phyloP scores from a whole-genome alignment of 2,797 vertebrate genomes.

The Bradypodion pumilum region DNA sequence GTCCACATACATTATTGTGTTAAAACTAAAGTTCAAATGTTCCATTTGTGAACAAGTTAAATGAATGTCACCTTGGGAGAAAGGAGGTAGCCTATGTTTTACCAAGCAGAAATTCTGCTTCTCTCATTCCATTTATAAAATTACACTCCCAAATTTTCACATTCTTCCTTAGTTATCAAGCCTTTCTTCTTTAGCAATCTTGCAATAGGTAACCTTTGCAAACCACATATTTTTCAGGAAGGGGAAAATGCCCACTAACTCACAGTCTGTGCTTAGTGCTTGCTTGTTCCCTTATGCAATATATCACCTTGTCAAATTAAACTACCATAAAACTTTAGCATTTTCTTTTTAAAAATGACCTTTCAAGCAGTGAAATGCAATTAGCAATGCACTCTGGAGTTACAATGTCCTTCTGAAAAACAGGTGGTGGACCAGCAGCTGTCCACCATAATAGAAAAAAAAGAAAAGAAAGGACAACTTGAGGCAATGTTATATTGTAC shows the following conservation, averaged over 20 bases:
- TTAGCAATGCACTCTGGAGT: slow-evolving; percentile 55
- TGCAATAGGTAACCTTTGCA: not conserved
- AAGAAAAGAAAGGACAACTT: slow-evolving; percentile 35
- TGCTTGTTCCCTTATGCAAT: slow-evolving; percentile 23
- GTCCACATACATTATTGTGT: not conserved
- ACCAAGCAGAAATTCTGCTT: not conserved
- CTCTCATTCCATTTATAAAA: not conserved
- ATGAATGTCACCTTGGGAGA: not conserved
- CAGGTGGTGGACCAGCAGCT: slow-evolving; percentile 47
- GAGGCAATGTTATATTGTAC: slow-evolving; percentile 4
- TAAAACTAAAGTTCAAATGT: not conserved
- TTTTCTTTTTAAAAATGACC: slow-evolving; percentile 51
- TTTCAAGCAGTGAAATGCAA: slow-evolving; percentile 61
- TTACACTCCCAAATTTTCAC: not conserved
- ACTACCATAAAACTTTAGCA: not conserved
- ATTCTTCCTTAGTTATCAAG: not conserved
- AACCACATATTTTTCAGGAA: not conserved
- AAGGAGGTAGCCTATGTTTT: not conserved
- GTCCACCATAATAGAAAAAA: slow-evolving; percentile 31
- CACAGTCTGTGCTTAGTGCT: slow-evolving; percentile 14
- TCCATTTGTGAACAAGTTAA: not conserved
- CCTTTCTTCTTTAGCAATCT: not conserved
- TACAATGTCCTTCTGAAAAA: slow-evolving; percentile 51
- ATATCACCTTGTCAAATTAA: slow-evolving; percentile 50
- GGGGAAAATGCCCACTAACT: not conserved